Evolutionary conservation across 1,140 invertebrate genomes (phyloP).

Genomic region (Drosophila ficusphila): DNA sequence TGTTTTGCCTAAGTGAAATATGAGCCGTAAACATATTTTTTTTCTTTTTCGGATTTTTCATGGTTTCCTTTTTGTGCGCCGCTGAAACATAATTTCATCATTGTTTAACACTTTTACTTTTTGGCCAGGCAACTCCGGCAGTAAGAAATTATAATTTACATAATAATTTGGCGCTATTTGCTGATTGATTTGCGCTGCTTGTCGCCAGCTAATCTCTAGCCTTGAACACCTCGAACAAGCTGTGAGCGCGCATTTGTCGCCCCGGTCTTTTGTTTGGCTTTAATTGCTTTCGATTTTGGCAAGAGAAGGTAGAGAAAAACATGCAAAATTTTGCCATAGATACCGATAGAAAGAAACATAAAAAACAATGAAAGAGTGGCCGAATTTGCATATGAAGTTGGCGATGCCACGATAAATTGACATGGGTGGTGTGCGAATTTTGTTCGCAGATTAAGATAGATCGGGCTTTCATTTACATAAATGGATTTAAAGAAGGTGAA

Average conservation of each 20-base stretch:
- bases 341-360: slow-evolving; percentile 23
- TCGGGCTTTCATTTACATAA: slow-evolving; percentile 41
- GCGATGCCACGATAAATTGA: slow-evolving; percentile 42
- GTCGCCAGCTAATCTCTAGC: slow-evolving; percentile 39
- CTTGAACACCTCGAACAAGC: slow-evolving; percentile 38
- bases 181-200: slow-evolving; percentile 64
- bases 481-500: slow-evolving; percentile 36
- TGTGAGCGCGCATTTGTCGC: slow-evolving; percentile 50
- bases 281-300: slow-evolving; percentile 57
- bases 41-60: slow-evolving; percentile 41
- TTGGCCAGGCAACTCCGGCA: slow-evolving; percentile 11
- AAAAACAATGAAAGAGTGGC: slow-evolving; percentile 34
- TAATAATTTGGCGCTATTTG: slow-evolving; percentile 72
- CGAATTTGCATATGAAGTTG: slow-evolving; percentile 64
- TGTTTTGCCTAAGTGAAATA: slow-evolving; percentile 56
- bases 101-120: slow-evolving; percentile 62
- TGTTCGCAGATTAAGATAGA: slow-evolving; percentile 35
- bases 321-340: slow-evolving; percentile 55
- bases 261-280: slow-evolving; percentile 58
- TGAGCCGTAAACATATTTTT: slow-evolving; percentile 44
- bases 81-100: slow-evolving; percentile 42
- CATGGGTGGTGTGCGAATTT: slow-evolving; percentile 57
- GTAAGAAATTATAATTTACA: slow-evolving; percentile 72
- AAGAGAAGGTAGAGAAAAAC: slow-evolving; percentile 55
- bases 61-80: slow-evolving; percentile 17